These are phyloP conservation scores for Ascidia mentula DNA, from an alignment of 23 tunicate species.

Conservation along the genomic window DNA sequence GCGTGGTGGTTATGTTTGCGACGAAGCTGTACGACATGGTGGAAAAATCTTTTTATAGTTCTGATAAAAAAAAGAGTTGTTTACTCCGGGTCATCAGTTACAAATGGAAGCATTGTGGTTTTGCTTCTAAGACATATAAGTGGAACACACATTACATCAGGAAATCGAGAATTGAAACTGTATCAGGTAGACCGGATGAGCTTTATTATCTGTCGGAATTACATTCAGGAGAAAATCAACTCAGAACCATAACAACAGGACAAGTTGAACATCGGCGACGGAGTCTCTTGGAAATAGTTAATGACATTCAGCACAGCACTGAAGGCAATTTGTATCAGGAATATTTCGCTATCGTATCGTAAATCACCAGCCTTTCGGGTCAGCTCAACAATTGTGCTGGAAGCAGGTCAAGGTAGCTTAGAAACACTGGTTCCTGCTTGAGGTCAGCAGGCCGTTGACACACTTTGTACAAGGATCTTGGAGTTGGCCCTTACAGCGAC, in stretches of 20 bases:
- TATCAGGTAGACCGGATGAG: constrained; percentile 19
- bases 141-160: constrained; percentile 23
- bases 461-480: too few relatives aligned
- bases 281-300: too few relatives aligned
- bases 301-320: too few relatives aligned
- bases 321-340: too few relatives aligned
- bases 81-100: too few relatives aligned
- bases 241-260: not conserved
- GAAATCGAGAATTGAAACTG: constrained; percentile 12
- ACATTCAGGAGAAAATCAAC: constrained; percentile 10
- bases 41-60: constrained; percentile 9
- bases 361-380: too few relatives aligned
- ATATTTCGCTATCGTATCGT: too few relatives aligned
- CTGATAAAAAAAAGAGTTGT: constrained; percentile 1
- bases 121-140: not conserved
- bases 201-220: constrained; percentile 7
- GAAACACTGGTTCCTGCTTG: too few relatives aligned
- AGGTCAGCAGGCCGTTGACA: too few relatives aligned
- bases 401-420: too few relatives aligned
- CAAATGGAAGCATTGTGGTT: constrained; percentile 25
- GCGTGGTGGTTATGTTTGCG: constrained; percentile 28
- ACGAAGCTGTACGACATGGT: constrained; percentile 13
- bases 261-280: not conserved
- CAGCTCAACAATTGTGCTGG: too few relatives aligned
- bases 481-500: too few relatives aligned